These are phyloP conservation scores for Eurois occulta DNA, from an alignment of 2,888 invertebrate species.

Conservation along the genomic window DNA sequence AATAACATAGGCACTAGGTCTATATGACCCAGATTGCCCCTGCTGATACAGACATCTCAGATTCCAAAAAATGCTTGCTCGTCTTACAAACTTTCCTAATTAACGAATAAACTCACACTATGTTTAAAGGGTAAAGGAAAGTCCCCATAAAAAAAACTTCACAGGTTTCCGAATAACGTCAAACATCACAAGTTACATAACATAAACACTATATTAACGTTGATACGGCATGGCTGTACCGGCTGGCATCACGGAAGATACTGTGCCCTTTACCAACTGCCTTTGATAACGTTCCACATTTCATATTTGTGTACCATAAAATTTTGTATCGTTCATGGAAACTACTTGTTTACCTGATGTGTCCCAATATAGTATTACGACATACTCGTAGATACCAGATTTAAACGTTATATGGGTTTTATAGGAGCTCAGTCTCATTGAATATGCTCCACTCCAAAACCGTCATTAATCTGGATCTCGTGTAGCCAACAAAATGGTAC, in stretches of 20 bases:
- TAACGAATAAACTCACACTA: background rate
- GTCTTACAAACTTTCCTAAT: background rate
- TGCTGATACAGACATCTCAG: background rate
- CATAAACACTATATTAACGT: conserved; percentile 48
- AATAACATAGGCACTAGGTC: background rate
- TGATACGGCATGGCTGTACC: background rate
- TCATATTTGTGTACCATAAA: conserved; percentile 55
- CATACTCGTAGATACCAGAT: conserved; percentile 7
- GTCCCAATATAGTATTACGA: background rate
- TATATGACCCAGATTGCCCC: background rate
- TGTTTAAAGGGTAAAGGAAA: conserved; percentile 37
- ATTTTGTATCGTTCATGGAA: conserved; percentile 38
- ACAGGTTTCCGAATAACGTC: conserved; percentile 5
- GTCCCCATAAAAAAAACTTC: conserved; percentile 41
- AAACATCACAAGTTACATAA: conserved; percentile 46
- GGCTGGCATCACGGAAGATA: conserved; percentile 36
- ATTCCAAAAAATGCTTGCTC: background rate
- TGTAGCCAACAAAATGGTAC: background rate
- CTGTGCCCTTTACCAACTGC: conserved; percentile 11
- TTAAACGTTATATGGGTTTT: background rate
- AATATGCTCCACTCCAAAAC: background rate
- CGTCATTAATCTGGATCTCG: background rate
- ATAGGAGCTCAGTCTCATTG: background rate
- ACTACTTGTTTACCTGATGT: conserved; percentile 26
- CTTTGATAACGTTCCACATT: conserved; percentile 44